Evolutionary conservation across 2,888 invertebrate genomes (phyloP), one percentile per base, ranked within the genome.

Genomic region (Prenolepis imparis): DNA sequence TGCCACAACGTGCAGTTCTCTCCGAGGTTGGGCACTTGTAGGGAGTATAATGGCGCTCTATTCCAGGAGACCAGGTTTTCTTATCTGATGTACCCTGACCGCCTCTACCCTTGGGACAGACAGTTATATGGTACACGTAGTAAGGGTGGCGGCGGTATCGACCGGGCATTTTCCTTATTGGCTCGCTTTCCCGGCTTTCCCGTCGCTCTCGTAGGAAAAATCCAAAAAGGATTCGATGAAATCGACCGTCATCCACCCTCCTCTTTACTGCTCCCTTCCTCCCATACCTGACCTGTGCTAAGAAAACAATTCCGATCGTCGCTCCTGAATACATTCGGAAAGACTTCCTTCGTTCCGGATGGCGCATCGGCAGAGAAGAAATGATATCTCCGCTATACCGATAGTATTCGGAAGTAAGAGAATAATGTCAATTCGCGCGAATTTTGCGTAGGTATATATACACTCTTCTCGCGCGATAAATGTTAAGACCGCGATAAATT

Each of bases 51-150:
- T 88, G 88, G 88, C 84, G 84, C 82, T 89, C 89, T 88, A 87
- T 87, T 83, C 87, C 66, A 28, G 28, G 67, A 84, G 67, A 82
- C 84, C 85, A 67, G 87, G 81, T 84, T 84, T 70, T 84, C 89
- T 89, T 89, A 89, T 89, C 89, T 85, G 89, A 89, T 89, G 87
- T 86, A 85, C 84, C 87, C 87, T 84, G 87, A 85, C 87, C 85
- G 88, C 86, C 74, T 28, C 61, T 87, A 84, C 89, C 81, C 89
- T 52, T 41, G 88, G 84, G 89, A 89, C 83, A 72, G 83, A 87
- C 84, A 83, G 89, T 89, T 88, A 87, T 86, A 86, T 84, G 87
- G 82, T 82, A 82, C 85, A 72, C 81, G 80, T 80, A 89, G 84
- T 52, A n/a, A 52, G 78, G 66, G 41, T 63, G 15, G 12, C 70